Base-by-base conservation (phyloP, 92 coral and sea anemone genomes). In the Phenganax subtilis region DNA sequence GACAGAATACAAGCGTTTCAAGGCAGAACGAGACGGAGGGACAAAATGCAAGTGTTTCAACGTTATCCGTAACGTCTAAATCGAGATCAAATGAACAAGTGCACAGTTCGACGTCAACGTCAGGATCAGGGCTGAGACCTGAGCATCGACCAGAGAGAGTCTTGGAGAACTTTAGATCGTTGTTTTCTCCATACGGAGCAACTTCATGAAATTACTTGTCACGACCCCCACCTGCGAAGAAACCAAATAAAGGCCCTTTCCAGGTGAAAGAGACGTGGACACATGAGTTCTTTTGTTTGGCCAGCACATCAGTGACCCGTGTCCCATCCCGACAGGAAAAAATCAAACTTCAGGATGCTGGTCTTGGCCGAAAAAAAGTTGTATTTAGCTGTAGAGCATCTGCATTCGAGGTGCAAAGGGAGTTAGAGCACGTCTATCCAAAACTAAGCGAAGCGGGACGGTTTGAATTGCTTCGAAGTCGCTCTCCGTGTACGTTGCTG, bases 141-240 rank as follows among this genome's bases (percentile, higher is more conserved):
- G 73, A 84, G 68, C 67, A 80, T 72, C 88, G 88, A 51, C 74
- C 30, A 47, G 85, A 80, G 56, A 84, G 71, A 52, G 78, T 87
- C 37, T 8, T 66, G 75, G 82, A 84, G 11, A 84, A 84, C 66
- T 77, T 84, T 54, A 73, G 84, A 12, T 52, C 71, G n/a, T 74
- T 77, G 55, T 84, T 84, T 52, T 62, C 87, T 8, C 87, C 87
- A 51, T 84, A 84, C 27, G 62, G 62, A 55, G 61, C 84, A 57
- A 7, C 80, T 75, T 52, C 77, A 47, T 6, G 63, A 30, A 55
- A 28, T 51, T 54, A 57, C 37, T 51, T 28, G 57, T 55, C 56
- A 20, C 58, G 64, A 16, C 80, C 51, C 20, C 80, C 31, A 9
- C 66, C 80, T 53, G 75, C 56, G 56, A 70, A 62, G n/a, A 55